Evolutionary conservation across 1,140 invertebrate genomes (phyloP).

Genomic region (Phortica variegata): DNA sequence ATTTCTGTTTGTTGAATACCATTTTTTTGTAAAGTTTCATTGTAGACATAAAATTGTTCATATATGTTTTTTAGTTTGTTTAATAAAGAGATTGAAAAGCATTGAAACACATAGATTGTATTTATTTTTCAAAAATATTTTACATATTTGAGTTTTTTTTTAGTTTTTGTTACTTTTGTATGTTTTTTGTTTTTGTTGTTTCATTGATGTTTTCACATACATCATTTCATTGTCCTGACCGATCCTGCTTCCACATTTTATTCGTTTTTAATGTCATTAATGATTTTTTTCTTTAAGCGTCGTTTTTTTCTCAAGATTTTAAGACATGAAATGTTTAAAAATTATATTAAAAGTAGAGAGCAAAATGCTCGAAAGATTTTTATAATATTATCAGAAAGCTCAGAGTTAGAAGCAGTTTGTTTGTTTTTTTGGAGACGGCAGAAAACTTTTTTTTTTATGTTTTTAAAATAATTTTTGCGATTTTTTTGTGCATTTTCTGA

Average conservation of each 20-base stretch:
- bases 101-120: constrained; percentile 40
- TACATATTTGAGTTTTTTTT: constrained; percentile 11
- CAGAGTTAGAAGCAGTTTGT: constrained; percentile 18
- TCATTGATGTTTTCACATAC: constrained; percentile 5
- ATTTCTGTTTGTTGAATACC: constrained; percentile 21
- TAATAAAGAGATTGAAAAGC: constrained; percentile 23
- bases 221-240: constrained; percentile 37
- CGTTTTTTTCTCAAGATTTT: constrained; percentile 42
- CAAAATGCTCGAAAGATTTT: constrained; percentile 32
- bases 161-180: constrained; percentile 6
- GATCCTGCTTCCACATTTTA: constrained; percentile 56
- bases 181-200: constrained; percentile 8
- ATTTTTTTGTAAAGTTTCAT: constrained; percentile 4
- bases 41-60: neutral
- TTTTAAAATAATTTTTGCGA: constrained; percentile 33
- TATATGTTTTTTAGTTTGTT: constrained; percentile 15
- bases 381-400: constrained; percentile 25
- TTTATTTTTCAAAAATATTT: constrained; percentile 28
- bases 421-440: constrained; percentile 21
- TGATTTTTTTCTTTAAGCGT: constrained; percentile 23
- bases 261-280: too few relatives aligned
- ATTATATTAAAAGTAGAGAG: constrained; percentile 14
- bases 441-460: constrained; percentile 22
- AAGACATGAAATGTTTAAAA: constrained; percentile 26
- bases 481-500: constrained; percentile 12